Base-by-base conservation (phyloP, 2,113 vertebrate genomes). In the Labeo rohita region DNA sequence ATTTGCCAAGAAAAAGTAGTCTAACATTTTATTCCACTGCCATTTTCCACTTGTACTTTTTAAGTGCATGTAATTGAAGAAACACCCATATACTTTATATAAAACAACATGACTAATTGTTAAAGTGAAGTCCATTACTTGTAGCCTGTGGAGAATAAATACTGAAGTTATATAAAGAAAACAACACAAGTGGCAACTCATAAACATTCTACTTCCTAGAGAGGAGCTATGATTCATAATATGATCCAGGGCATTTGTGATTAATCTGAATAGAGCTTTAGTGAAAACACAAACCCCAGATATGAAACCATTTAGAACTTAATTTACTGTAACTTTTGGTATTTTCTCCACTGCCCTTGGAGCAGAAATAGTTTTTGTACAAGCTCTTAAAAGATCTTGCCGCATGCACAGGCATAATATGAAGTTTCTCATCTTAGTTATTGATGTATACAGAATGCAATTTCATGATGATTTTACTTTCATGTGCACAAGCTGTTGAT, bases 91-190 rank as follows among this genome's bases (percentile, higher is more conserved):
- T 73, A n/a, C 21, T 47, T 21, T 73, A 5, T n/a, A 3, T 74
- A 49, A 74, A 74, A 74, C 39, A 74, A 74, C 21, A n/a, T 45
- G 18, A 73, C 18, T 73, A 70, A 70, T 70, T 73, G 16, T 73
- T 73, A 45, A 11, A 49, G 43, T 23, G 6, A 23, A 49, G 72
- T 7, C 72, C 6, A 15, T 74, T 36, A 74, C 10, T 2, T 73
- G 9, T 47, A 39, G 50, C 74, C 9, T 21, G 39, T 23, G 21
- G 2, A 74, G 2, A 23, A 49, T 74, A 49, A 49, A 49, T 8
- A 1, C 4, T 10, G 7, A 54, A 54, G 47, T 54, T 2, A 50
- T 75, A 8, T 78, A 6, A 0, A 39, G 16, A 74, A 12, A 74
- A 47, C 36, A 45, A 73, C 21, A 23, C 5, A 21, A n/a, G 66